A percentile compares a stretch with the other conserved stretches of the same genome.
phyloP scores from a whole-genome alignment of 2,113 vertebrate species.

The Ondatra zibethicus region DNA sequence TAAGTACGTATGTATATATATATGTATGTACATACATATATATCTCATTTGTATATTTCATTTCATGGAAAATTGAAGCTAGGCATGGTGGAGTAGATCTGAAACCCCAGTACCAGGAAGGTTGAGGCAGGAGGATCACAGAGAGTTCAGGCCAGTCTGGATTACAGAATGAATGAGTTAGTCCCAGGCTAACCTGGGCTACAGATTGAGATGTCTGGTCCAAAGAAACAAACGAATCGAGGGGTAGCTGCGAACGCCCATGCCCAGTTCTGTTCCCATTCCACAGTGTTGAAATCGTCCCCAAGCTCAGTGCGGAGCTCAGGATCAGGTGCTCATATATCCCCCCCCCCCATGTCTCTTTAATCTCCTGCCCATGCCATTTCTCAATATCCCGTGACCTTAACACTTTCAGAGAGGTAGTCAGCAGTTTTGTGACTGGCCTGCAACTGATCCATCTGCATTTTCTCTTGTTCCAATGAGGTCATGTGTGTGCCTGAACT shows the following conservation, averaged over 20 bases:
- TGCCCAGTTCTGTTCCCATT: rapidly evolving
- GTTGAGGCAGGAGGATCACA: background rate
- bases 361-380: background rate
- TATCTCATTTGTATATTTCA: background rate
- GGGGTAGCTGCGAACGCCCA: rapidly evolving
- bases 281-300: background rate
- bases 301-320: background rate
- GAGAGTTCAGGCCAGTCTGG: background rate
- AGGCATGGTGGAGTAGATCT: background rate
- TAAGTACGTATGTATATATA: no score
- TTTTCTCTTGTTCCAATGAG: background rate
- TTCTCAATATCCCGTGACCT: background rate
- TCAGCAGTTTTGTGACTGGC: background rate
- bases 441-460: background rate
- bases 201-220: background rate
- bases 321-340: no score
- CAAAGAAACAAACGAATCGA: background rate
- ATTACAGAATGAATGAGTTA: background rate
- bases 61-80: background rate
- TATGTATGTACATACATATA: no score
- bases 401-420: background rate
- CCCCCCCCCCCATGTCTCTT: background rate
- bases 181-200: background rate
- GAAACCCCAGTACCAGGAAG: background rate
- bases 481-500: background rate